Percentiles rank a stretch among this genome's conserved stretches.
These are phyloP conservation scores for Macropodus opercularis DNA, from an alignment of 2,797 vertebrate genomes.

Conservation along the genomic window DNA sequence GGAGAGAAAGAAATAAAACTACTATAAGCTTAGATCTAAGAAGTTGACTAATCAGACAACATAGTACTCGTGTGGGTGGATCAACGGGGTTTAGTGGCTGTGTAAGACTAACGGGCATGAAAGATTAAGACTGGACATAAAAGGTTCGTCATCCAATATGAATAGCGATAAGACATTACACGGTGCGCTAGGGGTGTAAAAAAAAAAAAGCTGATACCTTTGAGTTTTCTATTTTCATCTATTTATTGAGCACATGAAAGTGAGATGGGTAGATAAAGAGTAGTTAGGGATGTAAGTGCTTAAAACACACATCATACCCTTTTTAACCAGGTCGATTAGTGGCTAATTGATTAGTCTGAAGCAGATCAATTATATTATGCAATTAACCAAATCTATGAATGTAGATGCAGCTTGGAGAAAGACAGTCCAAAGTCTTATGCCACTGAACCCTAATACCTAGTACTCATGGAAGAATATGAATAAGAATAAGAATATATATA, in stretches of 20 bases:
- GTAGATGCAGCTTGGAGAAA: constrained; percentile 19
- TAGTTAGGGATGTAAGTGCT: constrained; percentile 43
- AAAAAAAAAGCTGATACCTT: too few species aligned
- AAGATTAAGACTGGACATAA: neutral
- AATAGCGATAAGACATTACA: too few species aligned
- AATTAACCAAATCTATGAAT: constrained; percentile 58
- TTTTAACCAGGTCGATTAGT: constrained; percentile 72
- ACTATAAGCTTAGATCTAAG: too few species aligned
- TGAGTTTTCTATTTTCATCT: too few species aligned
- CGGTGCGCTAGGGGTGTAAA: too few species aligned
- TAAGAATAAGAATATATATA: too few species aligned
- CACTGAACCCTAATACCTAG: constrained; percentile 64
- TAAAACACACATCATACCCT: constrained; percentile 39
- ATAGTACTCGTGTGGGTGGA: neutral
- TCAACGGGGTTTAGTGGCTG: neutral
- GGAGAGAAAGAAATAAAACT: too few species aligned
- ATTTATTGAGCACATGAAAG: constrained; percentile 36
- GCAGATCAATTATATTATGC: constrained; percentile 63
- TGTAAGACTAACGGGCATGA: neutral
- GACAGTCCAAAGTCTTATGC: too few species aligned
- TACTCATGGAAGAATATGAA: too few species aligned
- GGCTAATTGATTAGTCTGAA: constrained; percentile 58
- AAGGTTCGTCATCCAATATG: neutral
- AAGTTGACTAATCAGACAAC: too few species aligned
- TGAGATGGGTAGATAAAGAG: constrained; percentile 42